These are phyloP conservation scores for Dreissena polymorpha DNA, from an alignment of 1,140 invertebrate species.

Conservation along the genomic window DNA sequence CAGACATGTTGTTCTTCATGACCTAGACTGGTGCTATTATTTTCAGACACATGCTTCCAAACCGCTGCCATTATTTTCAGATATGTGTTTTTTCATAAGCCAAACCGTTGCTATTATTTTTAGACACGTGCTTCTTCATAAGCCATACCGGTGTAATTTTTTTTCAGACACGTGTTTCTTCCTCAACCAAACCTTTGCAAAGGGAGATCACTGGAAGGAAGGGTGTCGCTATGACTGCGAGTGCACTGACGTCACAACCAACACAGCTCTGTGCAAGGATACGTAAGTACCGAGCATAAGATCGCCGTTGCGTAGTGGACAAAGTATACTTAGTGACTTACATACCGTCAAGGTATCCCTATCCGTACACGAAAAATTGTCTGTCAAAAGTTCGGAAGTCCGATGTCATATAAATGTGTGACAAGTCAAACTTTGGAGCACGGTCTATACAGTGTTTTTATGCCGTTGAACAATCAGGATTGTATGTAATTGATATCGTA, in stretches of 20 bases:
- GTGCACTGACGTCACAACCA: conserved; percentile 27
- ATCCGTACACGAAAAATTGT: neutral
- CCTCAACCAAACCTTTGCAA: conserved; percentile 37
- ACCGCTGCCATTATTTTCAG: too few species aligned
- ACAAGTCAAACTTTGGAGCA: neutral
- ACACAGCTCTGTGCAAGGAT: conserved; percentile 41
- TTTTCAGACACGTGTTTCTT: conserved; percentile 47
- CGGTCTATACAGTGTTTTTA: neutral
- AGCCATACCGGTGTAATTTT: too few species aligned
- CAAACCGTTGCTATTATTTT: too few species aligned
- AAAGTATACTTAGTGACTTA: too few species aligned
- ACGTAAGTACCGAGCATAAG: conserved; percentile 21
- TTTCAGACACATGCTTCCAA: conserved; percentile 43
- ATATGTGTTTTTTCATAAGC: too few species aligned
- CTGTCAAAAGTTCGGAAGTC: neutral
- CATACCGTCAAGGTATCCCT: neutral
- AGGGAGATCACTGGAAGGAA: conserved; percentile 30
- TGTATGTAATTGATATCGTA: too few species aligned
- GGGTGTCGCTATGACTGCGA: conserved; percentile 30
- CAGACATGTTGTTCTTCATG: too few species aligned
- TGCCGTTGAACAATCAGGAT: too few species aligned
- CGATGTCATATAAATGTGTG: neutral
- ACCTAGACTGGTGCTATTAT: neutral
- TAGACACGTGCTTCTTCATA: too few species aligned
- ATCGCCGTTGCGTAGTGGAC: too few species aligned